phyloP scores from a whole-genome alignment of 2,888 invertebrate species.

The Toxonevra muliebris region DNA sequence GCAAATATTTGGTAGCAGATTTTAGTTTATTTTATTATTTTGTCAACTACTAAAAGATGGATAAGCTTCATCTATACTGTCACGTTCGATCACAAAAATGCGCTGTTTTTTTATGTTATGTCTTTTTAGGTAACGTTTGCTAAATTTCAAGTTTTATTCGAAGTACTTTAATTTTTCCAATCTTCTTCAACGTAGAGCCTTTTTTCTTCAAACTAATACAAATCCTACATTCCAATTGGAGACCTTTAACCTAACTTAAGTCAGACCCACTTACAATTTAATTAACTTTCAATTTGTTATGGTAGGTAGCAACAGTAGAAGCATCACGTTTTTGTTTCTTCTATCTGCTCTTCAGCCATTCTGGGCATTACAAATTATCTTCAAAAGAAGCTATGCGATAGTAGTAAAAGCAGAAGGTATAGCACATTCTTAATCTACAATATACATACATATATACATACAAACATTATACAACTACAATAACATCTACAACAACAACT shows the following conservation, averaged over 20 bases:
- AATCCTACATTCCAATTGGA: constrained; percentile 1
- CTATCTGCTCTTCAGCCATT: no score
- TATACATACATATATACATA: not conserved
- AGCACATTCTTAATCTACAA: not conserved
- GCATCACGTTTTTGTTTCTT: not conserved
- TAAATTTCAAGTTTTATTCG: no score
- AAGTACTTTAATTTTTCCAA: no score
- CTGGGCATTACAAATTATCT: no score
- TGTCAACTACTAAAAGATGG: not conserved
- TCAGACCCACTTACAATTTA: constrained; percentile 47
- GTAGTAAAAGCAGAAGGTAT: not conserved
- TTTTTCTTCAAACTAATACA: no score
- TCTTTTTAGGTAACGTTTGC: no score
- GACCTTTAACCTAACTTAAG: constrained; percentile 25
- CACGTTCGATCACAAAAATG: no score
- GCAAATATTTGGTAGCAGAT: not conserved
- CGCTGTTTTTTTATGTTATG: no score
- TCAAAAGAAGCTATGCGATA: not conserved
- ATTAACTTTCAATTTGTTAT: constrained; percentile 57
- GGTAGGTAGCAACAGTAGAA: constrained; percentile 35
- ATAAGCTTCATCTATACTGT: no score
- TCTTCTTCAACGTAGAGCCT: no score
- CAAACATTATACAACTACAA: not conserved
- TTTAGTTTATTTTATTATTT: not conserved
- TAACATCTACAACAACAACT: constrained; percentile 20